Percentiles rank a stretch among this genome's conserved stretches.
phyloP scores from a whole-genome alignment of 2,888 invertebrate species.

The Aphidius colemani region DNA sequence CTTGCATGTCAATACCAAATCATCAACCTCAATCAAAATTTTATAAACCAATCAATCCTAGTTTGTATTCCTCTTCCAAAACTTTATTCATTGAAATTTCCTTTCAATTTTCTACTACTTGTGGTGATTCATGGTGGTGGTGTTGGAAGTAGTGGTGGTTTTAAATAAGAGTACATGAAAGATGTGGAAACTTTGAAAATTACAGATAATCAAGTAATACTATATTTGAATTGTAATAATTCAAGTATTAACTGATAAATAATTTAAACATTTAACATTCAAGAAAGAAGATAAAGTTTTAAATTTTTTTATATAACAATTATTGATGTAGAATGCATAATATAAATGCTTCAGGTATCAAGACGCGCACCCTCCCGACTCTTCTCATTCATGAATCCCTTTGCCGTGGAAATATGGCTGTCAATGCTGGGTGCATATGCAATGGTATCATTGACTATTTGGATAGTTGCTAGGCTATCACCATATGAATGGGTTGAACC shows the following conservation, averaged over 20 bases:
- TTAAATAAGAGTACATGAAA: no score
- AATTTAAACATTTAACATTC: no score
- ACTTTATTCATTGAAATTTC: background rate
- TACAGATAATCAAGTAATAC: no score
- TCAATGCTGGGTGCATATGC: slow-evolving; percentile 79
- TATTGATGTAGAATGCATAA: background rate
- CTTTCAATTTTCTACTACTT: background rate
- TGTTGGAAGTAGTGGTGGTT: no score
- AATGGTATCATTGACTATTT: slow-evolving; percentile 78
- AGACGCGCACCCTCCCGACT: slow-evolving; percentile 71
- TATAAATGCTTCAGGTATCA: slow-evolving; percentile 61
- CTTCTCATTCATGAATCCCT: slow-evolving; percentile 85
- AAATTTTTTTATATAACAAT: background rate
- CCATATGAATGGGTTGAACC: slow-evolving; percentile 80
- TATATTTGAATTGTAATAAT: no score
- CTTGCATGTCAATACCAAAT: slow-evolving; percentile 7
- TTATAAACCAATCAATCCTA: background rate
- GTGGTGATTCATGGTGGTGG: no score
- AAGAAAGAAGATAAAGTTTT: background rate
- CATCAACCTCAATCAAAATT: background rate
- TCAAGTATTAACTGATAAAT: no score
- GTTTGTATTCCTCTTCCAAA: background rate
- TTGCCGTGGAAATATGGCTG: slow-evolving; percentile 85
- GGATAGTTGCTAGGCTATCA: slow-evolving; percentile 83
- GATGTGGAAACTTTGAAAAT: no score